Evolutionary conservation across 2,113 vertebrate species (phyloP), one percentile per base, ranked within the genome.

Genomic region (Malurus melanocephalus): DNA sequence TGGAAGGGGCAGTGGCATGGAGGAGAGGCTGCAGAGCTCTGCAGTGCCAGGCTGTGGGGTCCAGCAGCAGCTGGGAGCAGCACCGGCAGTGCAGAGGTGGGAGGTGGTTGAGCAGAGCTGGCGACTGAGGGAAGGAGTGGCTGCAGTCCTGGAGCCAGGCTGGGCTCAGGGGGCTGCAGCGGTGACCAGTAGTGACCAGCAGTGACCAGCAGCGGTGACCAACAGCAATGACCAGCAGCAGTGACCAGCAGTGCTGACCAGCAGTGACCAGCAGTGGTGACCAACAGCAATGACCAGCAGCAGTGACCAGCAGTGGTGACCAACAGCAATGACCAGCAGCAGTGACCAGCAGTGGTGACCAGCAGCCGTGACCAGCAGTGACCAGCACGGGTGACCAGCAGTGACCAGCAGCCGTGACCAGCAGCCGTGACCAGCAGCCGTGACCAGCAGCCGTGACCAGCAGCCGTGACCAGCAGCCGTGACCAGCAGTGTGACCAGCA

Each of bases 21-120:
- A 23, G 16, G 16, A 42, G 51, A 48, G 46, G 46, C 35, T 0
- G 2, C n/a, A 9, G 65, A 0, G 46, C 78, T 8, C 7, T 4
- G 8, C 1, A 48, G 55, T 0, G 43, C 40, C 11, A 5, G 46
- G 57, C 62, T 10, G 9, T 5, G 28, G 30, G 59, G 3, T 21
- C 8, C 66, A 38, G 53, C 67, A 43, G 2, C 55, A 9, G 65
- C 33, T 1, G 1, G 65, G 12, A 42, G 2, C 40, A 32, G 45
- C 80, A 6, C 46, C 2, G 2, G 0, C n/a, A 16, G 42, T 0
- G 35, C 35, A 32, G 65, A 78, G 33, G 8, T 0, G 2, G 0
- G 10, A 28, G 45, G 43, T 1, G 18, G 23, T 0, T 16, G n/a
- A 0, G 20, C 59, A 33, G 38, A 20, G 64, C 64, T 3, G 1